Evolutionary conservation across 2,113 vertebrate genomes (phyloP).

Genomic region (Sinosuthora webbiana): DNA sequence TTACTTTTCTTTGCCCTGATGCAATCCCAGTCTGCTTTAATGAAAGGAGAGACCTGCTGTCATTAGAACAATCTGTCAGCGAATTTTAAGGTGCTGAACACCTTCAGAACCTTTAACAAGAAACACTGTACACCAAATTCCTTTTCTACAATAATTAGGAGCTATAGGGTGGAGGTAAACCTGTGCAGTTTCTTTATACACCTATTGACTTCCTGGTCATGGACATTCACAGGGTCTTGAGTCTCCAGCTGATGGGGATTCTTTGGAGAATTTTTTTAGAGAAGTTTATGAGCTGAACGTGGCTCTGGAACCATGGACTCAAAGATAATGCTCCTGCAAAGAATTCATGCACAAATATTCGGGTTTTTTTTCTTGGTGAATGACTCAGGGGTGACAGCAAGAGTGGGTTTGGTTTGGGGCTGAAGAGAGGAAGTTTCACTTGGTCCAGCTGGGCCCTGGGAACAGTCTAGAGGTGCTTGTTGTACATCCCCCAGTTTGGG

Average conservation of each 20-base stretch:
- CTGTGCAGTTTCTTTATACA: neutral
- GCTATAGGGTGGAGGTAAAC: neutral
- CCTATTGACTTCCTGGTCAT: neutral
- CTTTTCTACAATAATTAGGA: neutral
- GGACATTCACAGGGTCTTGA: neutral
- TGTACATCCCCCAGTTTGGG: neutral
- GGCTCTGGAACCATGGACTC: neutral
- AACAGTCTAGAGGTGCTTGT: neutral
- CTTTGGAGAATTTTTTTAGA: neutral
- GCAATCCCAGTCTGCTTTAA: neutral
- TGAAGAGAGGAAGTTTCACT: neutral
- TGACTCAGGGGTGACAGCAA: neutral
- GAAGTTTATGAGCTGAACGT: rapidly evolving
- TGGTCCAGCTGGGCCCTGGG: neutral
- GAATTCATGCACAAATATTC: neutral
- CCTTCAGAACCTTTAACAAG: neutral
- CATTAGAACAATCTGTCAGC: neutral
- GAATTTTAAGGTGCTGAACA: neutral
- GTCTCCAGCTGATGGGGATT: neutral
- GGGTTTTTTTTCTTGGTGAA: neutral
- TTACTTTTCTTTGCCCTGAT: neutral
- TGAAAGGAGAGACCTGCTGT: neutral
- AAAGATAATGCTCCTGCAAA: neutral
- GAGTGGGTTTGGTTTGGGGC: neutral
- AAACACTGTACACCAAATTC: neutral